phyloP scores from a whole-genome alignment of 1,140 invertebrate genomes.

The Babylonia areolata region DNA sequence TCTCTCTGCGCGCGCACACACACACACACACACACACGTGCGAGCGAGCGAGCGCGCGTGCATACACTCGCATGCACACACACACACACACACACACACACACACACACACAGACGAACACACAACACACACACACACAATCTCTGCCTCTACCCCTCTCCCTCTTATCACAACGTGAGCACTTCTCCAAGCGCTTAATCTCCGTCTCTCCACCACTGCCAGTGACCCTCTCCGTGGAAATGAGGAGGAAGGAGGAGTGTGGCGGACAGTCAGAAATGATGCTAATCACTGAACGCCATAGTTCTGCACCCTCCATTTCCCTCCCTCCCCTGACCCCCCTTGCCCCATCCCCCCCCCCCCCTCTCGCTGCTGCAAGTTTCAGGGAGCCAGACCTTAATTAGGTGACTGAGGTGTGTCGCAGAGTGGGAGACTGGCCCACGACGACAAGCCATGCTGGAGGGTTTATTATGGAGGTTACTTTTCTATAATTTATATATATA shows the following conservation, averaged over 20 bases:
- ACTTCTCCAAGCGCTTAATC: conserved; percentile 6
- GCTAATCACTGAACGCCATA: neutral
- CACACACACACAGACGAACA: conserved; percentile 11
- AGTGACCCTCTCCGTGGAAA: neutral
- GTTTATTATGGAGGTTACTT: no score
- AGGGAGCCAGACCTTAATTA: no score
- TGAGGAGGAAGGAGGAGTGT: neutral
- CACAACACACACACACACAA: neutral
- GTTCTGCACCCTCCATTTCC: neutral
- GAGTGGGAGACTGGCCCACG: no score
- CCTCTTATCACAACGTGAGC: neutral
- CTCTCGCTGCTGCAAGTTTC: neutral
- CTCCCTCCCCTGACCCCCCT: neutral
- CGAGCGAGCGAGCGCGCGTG: neutral
- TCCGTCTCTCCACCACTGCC: neutral
- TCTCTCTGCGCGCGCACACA: neutral
- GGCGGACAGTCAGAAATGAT: neutral
- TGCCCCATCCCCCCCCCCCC: neutral
- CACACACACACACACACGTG: conserved; percentile 10
- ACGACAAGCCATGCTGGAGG: no score
- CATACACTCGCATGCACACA: neutral
- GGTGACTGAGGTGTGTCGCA: no score
- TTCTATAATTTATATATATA: neutral
- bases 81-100: neutral
- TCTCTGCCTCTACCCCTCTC: neutral